These are phyloP conservation scores for Caenorhabditis sp. DNA, from an alignment of 2,888 invertebrate genomes.

Conservation along the genomic window DNA sequence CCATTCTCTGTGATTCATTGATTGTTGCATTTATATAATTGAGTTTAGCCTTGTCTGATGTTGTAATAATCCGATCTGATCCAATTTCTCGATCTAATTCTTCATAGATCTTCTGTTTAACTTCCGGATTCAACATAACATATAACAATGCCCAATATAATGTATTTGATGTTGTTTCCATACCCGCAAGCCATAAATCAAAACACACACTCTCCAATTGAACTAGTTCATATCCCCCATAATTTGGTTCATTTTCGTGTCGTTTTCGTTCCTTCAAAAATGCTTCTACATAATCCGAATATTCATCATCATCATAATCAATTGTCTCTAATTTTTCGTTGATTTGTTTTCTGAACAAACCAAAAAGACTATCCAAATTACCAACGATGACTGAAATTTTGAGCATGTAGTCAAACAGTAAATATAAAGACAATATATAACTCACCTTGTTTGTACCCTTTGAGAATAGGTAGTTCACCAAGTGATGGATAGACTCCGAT, in stretches of 20 bases:
- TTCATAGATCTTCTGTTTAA: slow-evolving; percentile 29
- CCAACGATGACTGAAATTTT: slow-evolving; percentile 17
- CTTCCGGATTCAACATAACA: slow-evolving; percentile 34
- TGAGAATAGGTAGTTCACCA: slow-evolving; percentile 24
- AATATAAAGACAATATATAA: too few relatives aligned
- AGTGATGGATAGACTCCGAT: slow-evolving; percentile 34
- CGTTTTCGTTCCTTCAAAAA: slow-evolving; percentile 45
- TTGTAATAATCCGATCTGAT: slow-evolving; percentile 34
- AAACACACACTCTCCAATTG: slow-evolving; percentile 37
- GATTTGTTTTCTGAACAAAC: slow-evolving; percentile 34
- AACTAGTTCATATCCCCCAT: slow-evolving; percentile 30
- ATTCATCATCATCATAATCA: slow-evolving; percentile 41
- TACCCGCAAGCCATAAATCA: slow-evolving; percentile 55
- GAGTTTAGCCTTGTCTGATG: slow-evolving; percentile 20
- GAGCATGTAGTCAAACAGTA: too few relatives aligned
- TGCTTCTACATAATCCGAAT: slow-evolving; percentile 46
- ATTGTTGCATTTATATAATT: slow-evolving; percentile 42
- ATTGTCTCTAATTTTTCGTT: slow-evolving; percentile 27
- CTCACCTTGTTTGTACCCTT: slow-evolving; percentile 16
- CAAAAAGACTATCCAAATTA: slow-evolving; percentile 25
- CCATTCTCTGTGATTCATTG: slow-evolving; percentile 43
- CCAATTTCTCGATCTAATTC: slow-evolving; percentile 42
- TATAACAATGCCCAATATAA: slow-evolving; percentile 46
- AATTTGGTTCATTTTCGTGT: slow-evolving; percentile 31
- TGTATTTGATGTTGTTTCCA: slow-evolving; percentile 53